Percentiles rank a stretch among this genome's conserved stretches.
Conservation (phyloP, 2,797 vertebrate species). For the Pipistrellus pipistrellus region DNA sequence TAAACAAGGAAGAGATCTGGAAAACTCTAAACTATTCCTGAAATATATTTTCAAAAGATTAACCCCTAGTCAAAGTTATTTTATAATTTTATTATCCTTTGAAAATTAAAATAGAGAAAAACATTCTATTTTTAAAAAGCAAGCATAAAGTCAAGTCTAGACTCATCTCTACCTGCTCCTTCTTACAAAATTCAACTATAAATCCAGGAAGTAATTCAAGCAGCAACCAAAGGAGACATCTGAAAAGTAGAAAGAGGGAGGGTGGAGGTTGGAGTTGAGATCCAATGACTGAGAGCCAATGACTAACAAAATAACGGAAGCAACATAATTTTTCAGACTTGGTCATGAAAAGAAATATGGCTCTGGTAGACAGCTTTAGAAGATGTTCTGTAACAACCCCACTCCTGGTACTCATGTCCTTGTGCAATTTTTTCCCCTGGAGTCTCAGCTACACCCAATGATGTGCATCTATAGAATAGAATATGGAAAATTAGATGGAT, state of each 20-base stretch:
- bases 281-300: background rate
- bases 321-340: background rate
- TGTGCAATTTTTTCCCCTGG: background rate
- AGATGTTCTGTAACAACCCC: background rate
- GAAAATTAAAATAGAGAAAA: background rate
- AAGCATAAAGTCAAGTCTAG: background rate
- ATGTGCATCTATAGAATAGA: background rate
- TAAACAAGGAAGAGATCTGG: background rate
- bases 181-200: background rate
- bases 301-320: background rate
- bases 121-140: background rate
- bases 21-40: background rate
- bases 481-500: background rate
- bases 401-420: background rate
- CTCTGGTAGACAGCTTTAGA: background rate
- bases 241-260: background rate
- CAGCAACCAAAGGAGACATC: background rate
- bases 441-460: background rate
- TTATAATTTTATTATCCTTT: background rate
- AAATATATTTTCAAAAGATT: conserved; percentile 20
- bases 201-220: background rate
- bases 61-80: background rate
- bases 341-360: background rate
- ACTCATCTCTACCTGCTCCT: background rate
- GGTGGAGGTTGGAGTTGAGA: background rate